phyloP scores from a whole-genome alignment of 2,797 vertebrate species.

The Danio aesculapii region DNA sequence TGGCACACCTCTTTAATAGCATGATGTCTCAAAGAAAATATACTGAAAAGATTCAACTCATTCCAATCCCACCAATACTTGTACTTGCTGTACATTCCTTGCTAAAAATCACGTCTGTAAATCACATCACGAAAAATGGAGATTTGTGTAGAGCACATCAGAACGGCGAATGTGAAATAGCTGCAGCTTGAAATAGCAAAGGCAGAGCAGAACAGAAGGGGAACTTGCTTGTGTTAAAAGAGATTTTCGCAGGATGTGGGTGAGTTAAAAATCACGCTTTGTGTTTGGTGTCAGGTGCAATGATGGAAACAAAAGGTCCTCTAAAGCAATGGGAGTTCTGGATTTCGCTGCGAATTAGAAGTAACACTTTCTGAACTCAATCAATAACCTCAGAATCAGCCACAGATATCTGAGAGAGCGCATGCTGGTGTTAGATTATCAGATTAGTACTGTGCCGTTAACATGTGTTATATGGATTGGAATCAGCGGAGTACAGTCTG shows the following conservation, averaged over 20 bases:
- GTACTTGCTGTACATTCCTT: background rate
- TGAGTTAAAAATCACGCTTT: background rate
- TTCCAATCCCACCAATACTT: background rate
- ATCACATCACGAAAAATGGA: conserved; percentile 43
- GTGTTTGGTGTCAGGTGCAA: conserved; percentile 6
- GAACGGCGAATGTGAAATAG: conserved; percentile 32
- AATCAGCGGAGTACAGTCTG: background rate
- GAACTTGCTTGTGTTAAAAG: conserved; percentile 22
- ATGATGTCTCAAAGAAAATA: background rate
- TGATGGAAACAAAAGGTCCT: conserved; percentile 37
- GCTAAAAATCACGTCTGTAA: conserved; percentile 17
- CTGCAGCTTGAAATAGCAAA: conserved; percentile 9
- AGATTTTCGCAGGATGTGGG: conserved; percentile 21
- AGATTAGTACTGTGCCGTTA: conserved; percentile 9
- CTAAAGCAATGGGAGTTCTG: conserved; percentile 8
- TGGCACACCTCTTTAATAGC: background rate
- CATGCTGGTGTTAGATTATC: conserved; percentile 38
- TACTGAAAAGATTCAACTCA: background rate
- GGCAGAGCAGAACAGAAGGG: conserved; percentile 16
- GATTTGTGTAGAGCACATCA: conserved; percentile 23
- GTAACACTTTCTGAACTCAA: conserved; percentile 18
- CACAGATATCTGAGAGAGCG: background rate
- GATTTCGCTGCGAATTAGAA: conserved; percentile 23
- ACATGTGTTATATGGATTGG: background rate
- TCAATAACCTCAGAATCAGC: conserved; percentile 38